A percentile compares a stretch with the other conserved stretches of the same genome.
Evolutionary conservation across 2,797 vertebrate species (phyloP).

Genomic region (Decapterus maruadsi): DNA sequence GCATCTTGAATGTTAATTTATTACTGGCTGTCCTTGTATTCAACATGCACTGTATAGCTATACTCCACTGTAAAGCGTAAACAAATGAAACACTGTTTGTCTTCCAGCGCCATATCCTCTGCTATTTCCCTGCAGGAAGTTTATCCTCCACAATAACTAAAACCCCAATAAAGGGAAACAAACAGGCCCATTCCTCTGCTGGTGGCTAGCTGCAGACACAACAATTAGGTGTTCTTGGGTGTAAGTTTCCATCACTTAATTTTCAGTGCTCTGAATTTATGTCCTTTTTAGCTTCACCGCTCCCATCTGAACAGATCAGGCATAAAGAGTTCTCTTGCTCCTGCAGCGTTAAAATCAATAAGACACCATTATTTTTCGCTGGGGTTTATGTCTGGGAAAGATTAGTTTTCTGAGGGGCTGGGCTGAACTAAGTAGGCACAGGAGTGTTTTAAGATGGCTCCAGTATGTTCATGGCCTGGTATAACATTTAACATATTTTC

Average conservation of each 20-base stretch:
- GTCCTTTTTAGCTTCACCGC: constrained; percentile 46
- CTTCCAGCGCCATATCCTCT: constrained; percentile 62
- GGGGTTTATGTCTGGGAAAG: constrained; percentile 63
- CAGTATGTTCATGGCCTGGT: constrained; percentile 51
- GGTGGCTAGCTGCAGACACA: constrained; percentile 54
- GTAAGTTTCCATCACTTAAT: constrained; percentile 64
- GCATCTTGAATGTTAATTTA: constrained; percentile 38
- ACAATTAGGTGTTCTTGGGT: constrained; percentile 37
- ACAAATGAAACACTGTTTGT: constrained; percentile 72
- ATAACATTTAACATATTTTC: constrained; percentile 60
- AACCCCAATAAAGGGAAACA: constrained; percentile 68
- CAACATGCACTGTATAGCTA: constrained; percentile 27
- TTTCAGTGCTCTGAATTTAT: constrained; percentile 42
- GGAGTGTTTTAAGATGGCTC: constrained; percentile 59
- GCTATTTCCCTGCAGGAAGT: constrained; percentile 79
- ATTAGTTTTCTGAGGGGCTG: constrained; percentile 56
- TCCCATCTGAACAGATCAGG: constrained; percentile 53
- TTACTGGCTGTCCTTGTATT: constrained; percentile 37
- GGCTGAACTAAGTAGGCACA: constrained; percentile 51
- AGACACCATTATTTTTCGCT: constrained; percentile 61
- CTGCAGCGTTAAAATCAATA: constrained; percentile 67
- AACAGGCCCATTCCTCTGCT: constrained; percentile 41
- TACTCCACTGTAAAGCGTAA: constrained; percentile 52
- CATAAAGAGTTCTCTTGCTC: constrained; percentile 42
- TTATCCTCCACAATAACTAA: constrained; percentile 59